Evolutionary conservation across 2,888 invertebrate genomes (phyloP), one percentile per base, ranked within the genome.

Genomic region (Troilus luridus): DNA sequence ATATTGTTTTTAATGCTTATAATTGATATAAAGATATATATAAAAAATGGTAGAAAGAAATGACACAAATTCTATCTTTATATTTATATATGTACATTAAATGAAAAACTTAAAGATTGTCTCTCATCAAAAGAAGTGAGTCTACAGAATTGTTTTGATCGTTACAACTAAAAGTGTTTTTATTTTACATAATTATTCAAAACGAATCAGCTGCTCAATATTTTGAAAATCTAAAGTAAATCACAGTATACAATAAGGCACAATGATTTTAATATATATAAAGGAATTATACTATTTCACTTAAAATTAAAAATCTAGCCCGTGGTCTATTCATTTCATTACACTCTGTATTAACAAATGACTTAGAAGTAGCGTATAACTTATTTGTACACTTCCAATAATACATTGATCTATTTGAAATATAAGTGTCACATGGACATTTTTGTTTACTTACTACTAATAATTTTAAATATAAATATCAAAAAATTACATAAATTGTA

Each of bases 231-330:
- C 89, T 89, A 64, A 89, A 62, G 64, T 89, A 89, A 89, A 89
- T 89, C 89, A 89, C 89, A 89, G 89, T 64, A 89, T 89, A 64
- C 54, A 67, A 64, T 64, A 89, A 89, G 89, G 89, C 89, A 89
- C 89, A 60, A 41, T 64, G 89, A 64, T 89, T 64, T 89, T 88
- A 60, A 60, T 89, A 64, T 60, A 24, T 64, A 89, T 62, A 54
- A 24, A 17, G 27, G 7, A 67, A 64, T 60, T 64, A 89, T 89
- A 64, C 88, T 58, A 60, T 89, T 41, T 27, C n/a, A 89, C 64
- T 64, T 88, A 89, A 27, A 89, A 89, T 62, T 64, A 89, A 64
- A 88, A 89, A 89, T 88, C 54, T 64, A 89, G 64, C 64, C 24
- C 88, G 54, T 9, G 27, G 62, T 54, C 62, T 89, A 89, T 64